Conservation (phyloP, 2,888 invertebrate species). For the Nemurella pictetii region DNA sequence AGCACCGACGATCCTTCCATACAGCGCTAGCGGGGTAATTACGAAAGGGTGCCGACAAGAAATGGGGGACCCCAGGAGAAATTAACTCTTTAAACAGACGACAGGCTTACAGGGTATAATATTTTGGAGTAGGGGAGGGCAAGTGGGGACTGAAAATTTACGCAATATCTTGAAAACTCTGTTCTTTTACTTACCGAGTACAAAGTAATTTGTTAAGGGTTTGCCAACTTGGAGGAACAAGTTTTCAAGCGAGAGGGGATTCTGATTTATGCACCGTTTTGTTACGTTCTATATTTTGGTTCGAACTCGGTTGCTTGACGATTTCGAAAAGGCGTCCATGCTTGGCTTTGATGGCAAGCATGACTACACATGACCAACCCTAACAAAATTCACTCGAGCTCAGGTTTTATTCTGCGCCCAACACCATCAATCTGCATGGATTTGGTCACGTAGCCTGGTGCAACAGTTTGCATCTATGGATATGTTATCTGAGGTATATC, state of each 20-base stretch:
- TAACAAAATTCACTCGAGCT: neutral
- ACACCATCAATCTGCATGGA: neutral
- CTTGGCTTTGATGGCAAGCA: neutral
- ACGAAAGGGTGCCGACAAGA: constrained; percentile 23
- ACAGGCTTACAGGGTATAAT: neutral
- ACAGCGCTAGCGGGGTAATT: constrained; percentile 1
- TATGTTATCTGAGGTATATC: neutral
- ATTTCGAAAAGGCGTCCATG: neutral
- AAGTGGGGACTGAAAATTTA: neutral
- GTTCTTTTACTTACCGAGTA: neutral
- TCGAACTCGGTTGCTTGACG: neutral
- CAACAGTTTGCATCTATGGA: neutral
- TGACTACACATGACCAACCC: neutral
- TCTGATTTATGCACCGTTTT: neutral
- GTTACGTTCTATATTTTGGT: neutral
- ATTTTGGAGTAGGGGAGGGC: neutral
- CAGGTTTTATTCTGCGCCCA: neutral
- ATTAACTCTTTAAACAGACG: constrained; percentile 15
- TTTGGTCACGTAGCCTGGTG: neutral
- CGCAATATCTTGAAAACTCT: constrained; percentile 13
- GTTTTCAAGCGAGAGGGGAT: neutral
- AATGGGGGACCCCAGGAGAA: constrained; percentile 16
- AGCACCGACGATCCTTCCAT: neutral
- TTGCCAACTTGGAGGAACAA: neutral
- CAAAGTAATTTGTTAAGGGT: neutral